phyloP scores from a whole-genome alignment of 2,113 vertebrate genomes.

The Fukomys damarensis region DNA sequence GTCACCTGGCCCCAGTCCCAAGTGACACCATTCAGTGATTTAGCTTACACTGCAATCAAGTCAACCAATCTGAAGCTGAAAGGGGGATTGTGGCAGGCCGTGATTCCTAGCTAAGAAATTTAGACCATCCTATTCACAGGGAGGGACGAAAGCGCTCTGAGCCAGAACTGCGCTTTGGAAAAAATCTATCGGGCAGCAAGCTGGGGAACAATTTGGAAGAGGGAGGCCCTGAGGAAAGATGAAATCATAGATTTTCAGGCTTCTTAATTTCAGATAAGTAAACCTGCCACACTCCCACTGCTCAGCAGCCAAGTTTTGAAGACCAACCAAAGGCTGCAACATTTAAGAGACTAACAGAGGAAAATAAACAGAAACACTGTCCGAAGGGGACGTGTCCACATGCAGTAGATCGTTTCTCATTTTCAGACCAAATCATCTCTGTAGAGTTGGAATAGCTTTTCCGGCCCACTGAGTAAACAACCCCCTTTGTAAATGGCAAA shows the following conservation, averaged over 20 bases:
- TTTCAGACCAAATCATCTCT: background rate
- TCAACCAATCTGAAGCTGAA: background rate
- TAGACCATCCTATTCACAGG: background rate
- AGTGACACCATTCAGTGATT: background rate
- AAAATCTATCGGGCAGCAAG: slow-evolving; percentile 1
- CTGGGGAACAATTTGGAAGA: background rate
- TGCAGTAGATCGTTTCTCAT: background rate
- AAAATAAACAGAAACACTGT: background rate
- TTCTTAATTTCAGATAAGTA: background rate
- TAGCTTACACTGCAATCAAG: slow-evolving; percentile 26
- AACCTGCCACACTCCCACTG: background rate
- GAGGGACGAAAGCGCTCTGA: slow-evolving; percentile 28
- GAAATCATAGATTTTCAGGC: background rate
- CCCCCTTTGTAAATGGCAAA: slow-evolving; percentile 5
- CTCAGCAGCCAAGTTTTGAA: background rate
- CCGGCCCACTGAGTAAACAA: background rate
- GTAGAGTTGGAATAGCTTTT: background rate
- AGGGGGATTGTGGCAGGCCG: background rate
- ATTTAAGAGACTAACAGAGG: background rate
- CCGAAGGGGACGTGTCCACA: background rate
- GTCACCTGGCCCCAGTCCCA: slow-evolving; percentile 36
- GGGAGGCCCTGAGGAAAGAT: background rate
- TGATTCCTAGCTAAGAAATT: slow-evolving; percentile 8
- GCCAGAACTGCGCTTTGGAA: slow-evolving; percentile 37
- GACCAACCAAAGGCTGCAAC: background rate